Conservation (phyloP, 2,113 vertebrate species). For the Illadopsis cleaveri region DNA sequence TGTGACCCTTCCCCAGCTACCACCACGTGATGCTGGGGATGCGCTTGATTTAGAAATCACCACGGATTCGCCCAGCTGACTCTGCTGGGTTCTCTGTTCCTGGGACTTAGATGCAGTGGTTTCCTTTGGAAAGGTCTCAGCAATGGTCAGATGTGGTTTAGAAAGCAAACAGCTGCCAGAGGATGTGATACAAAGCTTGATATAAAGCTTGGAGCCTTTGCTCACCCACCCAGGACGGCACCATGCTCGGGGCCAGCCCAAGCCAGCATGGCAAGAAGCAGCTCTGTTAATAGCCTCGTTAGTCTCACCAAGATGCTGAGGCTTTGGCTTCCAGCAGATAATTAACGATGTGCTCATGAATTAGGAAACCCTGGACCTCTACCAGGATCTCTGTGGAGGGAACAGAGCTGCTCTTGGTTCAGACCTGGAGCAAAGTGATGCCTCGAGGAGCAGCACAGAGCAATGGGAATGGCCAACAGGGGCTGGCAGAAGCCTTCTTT, state of each 20-base stretch:
- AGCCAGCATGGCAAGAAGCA: background rate
- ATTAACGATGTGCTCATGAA: slow-evolving; percentile 17
- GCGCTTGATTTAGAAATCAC: rapidly evolving
- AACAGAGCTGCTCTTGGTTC: background rate
- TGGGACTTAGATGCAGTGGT: rapidly evolving
- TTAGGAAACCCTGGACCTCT: slow-evolving; percentile 32
- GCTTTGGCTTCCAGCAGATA: slow-evolving; percentile 29
- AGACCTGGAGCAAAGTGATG: background rate
- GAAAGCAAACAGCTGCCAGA: background rate
- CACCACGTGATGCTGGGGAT: rapidly evolving
- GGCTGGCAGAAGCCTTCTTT: background rate
- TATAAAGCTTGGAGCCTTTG: background rate
- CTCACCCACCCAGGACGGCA: rapidly evolving
- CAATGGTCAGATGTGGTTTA: background rate
- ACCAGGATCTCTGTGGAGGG: background rate
- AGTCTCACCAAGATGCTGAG: slow-evolving; percentile 1
- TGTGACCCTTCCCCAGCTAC: background rate
- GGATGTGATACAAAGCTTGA: background rate
- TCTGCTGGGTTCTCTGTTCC: rapidly evolving
- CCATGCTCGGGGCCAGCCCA: rapidly evolving
- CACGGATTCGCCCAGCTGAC: rapidly evolving
- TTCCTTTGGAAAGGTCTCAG: background rate
- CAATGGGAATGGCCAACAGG: rapidly evolving
- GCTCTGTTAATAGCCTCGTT: background rate
- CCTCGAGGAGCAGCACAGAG: background rate